These are phyloP conservation scores for Cecidostiba fungosa DNA, from an alignment of 2,888 invertebrate genomes.

Conservation along the genomic window DNA sequence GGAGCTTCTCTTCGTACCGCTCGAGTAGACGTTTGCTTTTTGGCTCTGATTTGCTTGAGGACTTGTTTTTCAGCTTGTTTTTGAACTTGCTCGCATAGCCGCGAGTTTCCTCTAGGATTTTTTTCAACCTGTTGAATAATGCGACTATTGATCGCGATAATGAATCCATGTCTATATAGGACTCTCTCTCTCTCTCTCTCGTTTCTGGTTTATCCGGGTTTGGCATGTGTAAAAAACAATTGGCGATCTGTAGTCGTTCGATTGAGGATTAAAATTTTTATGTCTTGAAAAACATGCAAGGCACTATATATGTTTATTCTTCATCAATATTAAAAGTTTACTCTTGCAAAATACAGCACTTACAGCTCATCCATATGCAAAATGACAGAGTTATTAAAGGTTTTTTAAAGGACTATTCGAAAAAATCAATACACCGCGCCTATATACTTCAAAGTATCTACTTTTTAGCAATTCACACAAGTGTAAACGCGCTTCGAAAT, in stretches of 20 bases:
- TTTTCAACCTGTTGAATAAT: slow-evolving; percentile 2
- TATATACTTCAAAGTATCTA: neutral
- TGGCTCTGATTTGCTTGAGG: neutral
- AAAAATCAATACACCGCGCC: neutral
- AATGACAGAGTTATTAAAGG: neutral
- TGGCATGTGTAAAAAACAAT: neutral
- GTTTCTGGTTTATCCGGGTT: neutral
- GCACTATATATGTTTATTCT: no score
- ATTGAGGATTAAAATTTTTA: neutral
- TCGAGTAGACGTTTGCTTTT: slow-evolving; percentile 61
- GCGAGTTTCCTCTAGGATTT: neutral
- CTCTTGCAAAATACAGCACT: neutral
- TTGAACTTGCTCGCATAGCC: neutral
- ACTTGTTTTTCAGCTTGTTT: neutral
- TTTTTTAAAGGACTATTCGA: neutral
- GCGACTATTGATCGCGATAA: neutral
- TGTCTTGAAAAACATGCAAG: neutral
- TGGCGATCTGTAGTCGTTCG: neutral
- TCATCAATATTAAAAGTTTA: neutral
- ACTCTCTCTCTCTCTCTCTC: neutral
- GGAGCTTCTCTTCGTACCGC: slow-evolving; percentile 67
- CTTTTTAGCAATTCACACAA: no score
- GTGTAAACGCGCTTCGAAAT: neutral
- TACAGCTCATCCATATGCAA: neutral
- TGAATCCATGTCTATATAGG: neutral